phyloP scores from a whole-genome alignment of 2,797 vertebrate species.

The Arremon aurantiirostris region DNA sequence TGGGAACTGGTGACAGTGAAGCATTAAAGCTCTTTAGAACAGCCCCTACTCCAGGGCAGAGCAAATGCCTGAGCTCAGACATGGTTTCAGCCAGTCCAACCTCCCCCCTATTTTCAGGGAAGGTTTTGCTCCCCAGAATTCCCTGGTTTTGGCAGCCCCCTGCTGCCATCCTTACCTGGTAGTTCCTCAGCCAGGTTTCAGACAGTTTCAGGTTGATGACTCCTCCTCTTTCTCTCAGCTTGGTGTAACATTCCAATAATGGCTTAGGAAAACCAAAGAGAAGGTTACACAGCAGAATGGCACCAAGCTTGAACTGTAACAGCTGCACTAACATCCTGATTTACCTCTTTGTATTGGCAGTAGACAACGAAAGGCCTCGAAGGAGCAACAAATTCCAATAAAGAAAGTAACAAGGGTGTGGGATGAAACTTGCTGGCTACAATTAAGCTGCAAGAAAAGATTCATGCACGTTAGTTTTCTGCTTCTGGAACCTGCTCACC shows the following conservation, averaged over 20 bases:
- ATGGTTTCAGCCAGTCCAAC: neutral
- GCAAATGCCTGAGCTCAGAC: neutral
- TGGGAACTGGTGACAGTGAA: neutral
- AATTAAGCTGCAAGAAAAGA: constrained; percentile 84
- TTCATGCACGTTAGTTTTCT: neutral
- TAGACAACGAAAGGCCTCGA: constrained; percentile 95
- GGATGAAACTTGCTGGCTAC: constrained; percentile 94
- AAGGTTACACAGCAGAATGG: neutral
- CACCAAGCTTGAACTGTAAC: neutral
- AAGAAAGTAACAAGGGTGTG: constrained; percentile 81
- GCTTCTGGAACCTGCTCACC: neutral
- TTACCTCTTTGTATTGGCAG: constrained; percentile 97
- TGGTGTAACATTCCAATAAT: constrained; percentile 92
- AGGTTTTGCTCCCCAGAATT: neutral
- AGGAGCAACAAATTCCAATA: constrained; percentile 90
- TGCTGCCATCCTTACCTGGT: constrained; percentile 82
- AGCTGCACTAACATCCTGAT: neutral
- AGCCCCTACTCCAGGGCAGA: accelerated
- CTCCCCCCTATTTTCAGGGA: neutral
- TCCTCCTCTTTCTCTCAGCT: constrained; percentile 89
- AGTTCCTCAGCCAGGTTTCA: constrained; percentile 94
- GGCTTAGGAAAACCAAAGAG: constrained; percentile 75
- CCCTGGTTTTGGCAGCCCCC: neutral
- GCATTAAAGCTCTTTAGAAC: neutral
- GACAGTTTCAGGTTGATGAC: constrained; percentile 87